Conservation (phyloP, 1,140 invertebrate genomes). For the Cecropterus lyciades region DNA sequence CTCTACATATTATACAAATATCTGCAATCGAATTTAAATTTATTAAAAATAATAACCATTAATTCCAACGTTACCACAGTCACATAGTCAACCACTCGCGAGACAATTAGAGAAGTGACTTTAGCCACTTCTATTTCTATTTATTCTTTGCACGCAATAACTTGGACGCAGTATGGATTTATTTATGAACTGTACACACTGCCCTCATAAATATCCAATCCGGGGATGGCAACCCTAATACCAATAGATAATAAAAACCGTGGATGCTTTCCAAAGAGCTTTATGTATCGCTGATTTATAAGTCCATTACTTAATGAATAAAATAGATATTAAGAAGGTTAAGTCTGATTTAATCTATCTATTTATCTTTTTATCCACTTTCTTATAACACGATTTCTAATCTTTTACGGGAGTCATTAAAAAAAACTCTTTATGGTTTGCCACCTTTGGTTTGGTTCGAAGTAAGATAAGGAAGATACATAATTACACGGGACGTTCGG, state of each 20-base stretch:
- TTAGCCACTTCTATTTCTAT: constrained; percentile 8
- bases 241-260: constrained; percentile 39
- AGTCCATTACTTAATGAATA: constrained; percentile 1
- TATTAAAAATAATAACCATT: too few relatives aligned
- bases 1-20: too few relatives aligned
- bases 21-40: too few relatives aligned
- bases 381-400: too few relatives aligned
- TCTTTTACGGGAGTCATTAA: too few relatives aligned
- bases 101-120: background rate
- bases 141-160: constrained; percentile 36
- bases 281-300: constrained; percentile 23
- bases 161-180: constrained; percentile 57
- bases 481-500: too few relatives aligned
- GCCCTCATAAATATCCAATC: constrained; percentile 69
- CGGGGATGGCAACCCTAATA: constrained; percentile 51
- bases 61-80: too few relatives aligned
- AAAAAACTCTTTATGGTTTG: too few relatives aligned
- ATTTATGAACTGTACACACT: constrained; percentile 66
- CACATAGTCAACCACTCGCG: too few relatives aligned
- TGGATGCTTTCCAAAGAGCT: constrained; percentile 6
- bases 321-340: background rate
- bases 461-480: too few relatives aligned
- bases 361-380: background rate
- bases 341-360: too few relatives aligned
- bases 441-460: too few relatives aligned